Evolutionary conservation across 1,140 invertebrate species (phyloP).

Genomic region (Elysia chlorotica): DNA sequence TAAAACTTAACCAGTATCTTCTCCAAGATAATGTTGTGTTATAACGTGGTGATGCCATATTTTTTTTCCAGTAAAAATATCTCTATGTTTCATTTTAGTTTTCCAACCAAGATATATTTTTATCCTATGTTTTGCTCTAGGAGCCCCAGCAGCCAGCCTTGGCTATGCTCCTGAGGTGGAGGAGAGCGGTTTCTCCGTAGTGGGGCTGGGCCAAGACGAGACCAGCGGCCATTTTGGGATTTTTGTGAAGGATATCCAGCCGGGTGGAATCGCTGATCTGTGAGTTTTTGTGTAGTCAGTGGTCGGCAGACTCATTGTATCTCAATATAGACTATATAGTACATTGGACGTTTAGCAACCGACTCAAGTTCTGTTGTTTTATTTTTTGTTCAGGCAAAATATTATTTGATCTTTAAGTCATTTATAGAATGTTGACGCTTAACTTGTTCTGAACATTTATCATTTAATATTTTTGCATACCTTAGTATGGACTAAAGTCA

Average conservation of each 20-base stretch:
- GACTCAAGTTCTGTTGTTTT: no score
- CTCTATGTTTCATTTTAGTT: background rate
- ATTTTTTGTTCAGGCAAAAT: no score
- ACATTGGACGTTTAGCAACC: no score
- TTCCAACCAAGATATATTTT: background rate
- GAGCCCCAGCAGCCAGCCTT: background rate
- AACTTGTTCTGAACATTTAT: no score
- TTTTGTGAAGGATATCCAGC: slow-evolving; percentile 79
- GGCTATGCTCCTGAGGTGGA: slow-evolving; percentile 68
- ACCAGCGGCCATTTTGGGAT: slow-evolving; percentile 74
- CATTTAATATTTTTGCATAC: no score
- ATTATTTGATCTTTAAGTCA: no score
- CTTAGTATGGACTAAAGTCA: no score
- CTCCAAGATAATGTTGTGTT: background rate
- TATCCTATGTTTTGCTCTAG: no score
- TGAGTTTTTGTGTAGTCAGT: no score
- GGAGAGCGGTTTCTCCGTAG: slow-evolving; percentile 79
- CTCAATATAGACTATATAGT: no score
- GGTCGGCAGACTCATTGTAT: no score
- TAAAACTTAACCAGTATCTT: background rate
- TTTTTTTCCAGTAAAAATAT: background rate
- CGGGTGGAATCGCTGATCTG: slow-evolving; percentile 74
- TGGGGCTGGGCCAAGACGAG: slow-evolving; percentile 71
- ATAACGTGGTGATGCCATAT: background rate
- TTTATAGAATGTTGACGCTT: no score